phyloP scores from a whole-genome alignment of 2,113 vertebrate genomes.

The Myrmophylax atrothorax region DNA sequence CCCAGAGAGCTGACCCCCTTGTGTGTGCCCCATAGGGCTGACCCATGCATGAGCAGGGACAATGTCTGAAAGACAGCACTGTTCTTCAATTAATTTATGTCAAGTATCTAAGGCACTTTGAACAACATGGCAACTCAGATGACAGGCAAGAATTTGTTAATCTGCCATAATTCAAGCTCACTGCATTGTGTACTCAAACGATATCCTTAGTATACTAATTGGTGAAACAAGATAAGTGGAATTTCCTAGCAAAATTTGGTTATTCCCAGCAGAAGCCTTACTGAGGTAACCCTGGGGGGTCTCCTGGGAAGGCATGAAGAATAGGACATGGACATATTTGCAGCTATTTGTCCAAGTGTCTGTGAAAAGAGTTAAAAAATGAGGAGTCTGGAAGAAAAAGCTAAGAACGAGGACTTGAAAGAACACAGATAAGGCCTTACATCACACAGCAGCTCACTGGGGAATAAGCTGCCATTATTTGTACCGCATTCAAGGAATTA shows the following conservation, averaged over 20 bases:
- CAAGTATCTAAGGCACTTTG: neutral
- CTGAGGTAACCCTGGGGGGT: neutral
- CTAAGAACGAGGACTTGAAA: neutral
- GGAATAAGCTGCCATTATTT: neutral
- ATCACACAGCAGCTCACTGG: neutral
- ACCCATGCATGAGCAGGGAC: neutral
- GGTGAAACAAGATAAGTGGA: neutral
- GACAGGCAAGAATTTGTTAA: neutral
- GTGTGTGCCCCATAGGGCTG: neutral
- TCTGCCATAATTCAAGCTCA: neutral
- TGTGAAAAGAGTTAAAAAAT: neutral
- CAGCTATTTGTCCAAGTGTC: neutral
- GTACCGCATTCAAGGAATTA: neutral
- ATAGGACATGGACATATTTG: neutral
- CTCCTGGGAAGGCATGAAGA: neutral
- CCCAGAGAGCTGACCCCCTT: neutral
- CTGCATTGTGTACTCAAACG: neutral
- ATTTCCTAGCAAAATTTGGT: neutral
- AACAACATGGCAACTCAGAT: neutral
- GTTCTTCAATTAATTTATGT: neutral
- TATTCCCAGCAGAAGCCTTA: neutral
- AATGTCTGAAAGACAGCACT: neutral
- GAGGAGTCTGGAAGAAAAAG: neutral
- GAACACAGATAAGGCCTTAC: neutral
- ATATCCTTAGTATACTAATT: neutral